Evolutionary conservation across 2,113 vertebrate genomes (phyloP), one percentile per base, ranked within the genome.

Genomic region (Pachycephala philippinensis): DNA sequence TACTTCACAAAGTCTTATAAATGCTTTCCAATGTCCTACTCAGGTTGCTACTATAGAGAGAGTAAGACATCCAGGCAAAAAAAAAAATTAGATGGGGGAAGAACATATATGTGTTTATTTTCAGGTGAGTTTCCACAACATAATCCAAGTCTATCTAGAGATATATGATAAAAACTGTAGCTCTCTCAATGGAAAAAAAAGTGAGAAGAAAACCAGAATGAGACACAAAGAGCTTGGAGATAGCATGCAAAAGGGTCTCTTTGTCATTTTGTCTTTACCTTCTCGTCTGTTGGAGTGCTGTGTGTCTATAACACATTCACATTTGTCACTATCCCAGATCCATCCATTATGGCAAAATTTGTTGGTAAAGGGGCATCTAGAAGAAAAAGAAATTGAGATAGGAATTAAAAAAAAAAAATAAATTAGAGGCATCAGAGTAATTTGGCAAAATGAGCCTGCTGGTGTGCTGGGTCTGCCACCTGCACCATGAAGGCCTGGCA

Each of bases 251-350:
- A 87, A 56, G 4, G 37, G 10, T 52, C 26, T 21, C 2, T 74
- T 33, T 53, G 10, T 49, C 39, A 31, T 42, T 75, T 23, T 4
- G 27, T 74, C 37, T 66, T 95, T 98, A 98, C 98, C 98, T 98
- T 98, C 98, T 83, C 79, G 96, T 95, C 93, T 83, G 39, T 93
- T 96, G 70, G 97, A 72, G 52, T 95, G 97, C 49, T 98, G 97
- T 54, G 95, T 96, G 52, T 97, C 98, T 31, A 97, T 92, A 72
- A 99, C 98, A 93, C 99, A 99, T 97, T 98, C 98, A 96, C 99
- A 99, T 85, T 97, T 97, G 74, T 97, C 98, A 94, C 98, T 99
- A 69, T 99, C 99, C 99, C 99, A 99, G 70, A 99, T 98, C 97
- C 98, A 98, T 37, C 99, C 99, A 64, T 96, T 83, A 52, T 97